Evolutionary conservation across 2,113 vertebrate genomes (phyloP).

Genomic region (Corythoichthys haematopterus): DNA sequence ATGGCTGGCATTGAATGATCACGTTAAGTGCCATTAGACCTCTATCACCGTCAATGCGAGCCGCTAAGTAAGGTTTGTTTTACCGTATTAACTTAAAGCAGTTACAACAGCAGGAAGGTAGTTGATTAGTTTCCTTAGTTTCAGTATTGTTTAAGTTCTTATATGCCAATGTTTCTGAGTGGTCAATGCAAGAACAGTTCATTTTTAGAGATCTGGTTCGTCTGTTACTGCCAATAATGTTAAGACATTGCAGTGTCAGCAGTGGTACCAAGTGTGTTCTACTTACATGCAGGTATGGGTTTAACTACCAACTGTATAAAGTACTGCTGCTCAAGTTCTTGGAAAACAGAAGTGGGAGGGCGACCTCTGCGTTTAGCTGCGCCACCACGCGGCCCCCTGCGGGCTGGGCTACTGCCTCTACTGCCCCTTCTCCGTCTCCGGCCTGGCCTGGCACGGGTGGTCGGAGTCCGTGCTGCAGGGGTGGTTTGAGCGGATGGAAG

Average conservation of each 20-base stretch:
- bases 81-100: no score
- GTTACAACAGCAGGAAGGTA: no score
- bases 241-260: not conserved
- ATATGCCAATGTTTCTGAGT: no score
- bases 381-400: constrained; percentile 57
- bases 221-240: no score
- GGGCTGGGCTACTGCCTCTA: constrained; percentile 59
- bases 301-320: constrained; percentile 84
- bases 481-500: constrained; percentile 25
- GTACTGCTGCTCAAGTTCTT: constrained; percentile 88
- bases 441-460: constrained; percentile 48
- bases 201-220: no score
- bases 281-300: constrained; percentile 85
- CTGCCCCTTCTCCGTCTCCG: constrained; percentile 69
- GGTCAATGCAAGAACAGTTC: no score
- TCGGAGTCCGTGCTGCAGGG: constrained; percentile 5
- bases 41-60: no score
- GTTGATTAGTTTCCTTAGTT: no score
- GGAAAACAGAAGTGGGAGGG: constrained; percentile 84
- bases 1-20: no score
- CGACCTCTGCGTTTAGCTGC: constrained; percentile 84
- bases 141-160: no score
- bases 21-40: no score
- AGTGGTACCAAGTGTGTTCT: not conserved
- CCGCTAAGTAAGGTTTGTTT: no score